Evolutionary conservation across 2,888 invertebrate genomes (phyloP).

Genomic region (Alviniconcha strummeri): DNA sequence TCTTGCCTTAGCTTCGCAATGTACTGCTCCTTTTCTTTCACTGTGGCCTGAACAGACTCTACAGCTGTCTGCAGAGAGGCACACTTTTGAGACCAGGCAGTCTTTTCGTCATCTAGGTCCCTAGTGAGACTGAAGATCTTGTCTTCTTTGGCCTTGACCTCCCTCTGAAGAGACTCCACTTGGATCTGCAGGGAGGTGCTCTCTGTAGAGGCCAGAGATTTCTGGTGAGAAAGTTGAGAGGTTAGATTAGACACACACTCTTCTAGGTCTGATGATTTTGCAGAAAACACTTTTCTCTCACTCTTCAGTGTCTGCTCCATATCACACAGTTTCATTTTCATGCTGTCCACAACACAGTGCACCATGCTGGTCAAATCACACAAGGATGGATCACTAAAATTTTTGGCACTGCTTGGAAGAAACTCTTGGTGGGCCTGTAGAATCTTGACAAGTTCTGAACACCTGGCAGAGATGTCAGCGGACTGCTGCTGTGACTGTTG

Average conservation of each 20-base stretch:
- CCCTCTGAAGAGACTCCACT: slow-evolving; percentile 35
- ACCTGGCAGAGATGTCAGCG: not conserved
- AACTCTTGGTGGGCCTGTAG: slow-evolving; percentile 5
- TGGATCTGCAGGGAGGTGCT: slow-evolving; percentile 14
- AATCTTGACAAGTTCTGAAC: slow-evolving; percentile 19
- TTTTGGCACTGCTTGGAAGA: not conserved
- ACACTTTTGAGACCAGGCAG: slow-evolving; percentile 13
- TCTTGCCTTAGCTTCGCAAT: slow-evolving; percentile 15
- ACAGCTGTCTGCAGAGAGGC: slow-evolving; percentile 20
- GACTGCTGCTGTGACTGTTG: slow-evolving; percentile 23
- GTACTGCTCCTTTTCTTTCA: slow-evolving; percentile 8
- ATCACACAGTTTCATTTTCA: slow-evolving; percentile 20
- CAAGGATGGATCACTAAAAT: not conserved
- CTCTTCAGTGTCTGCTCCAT: slow-evolving; percentile 18
- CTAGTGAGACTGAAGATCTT: slow-evolving; percentile 33
- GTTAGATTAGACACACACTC: slow-evolving; percentile 17
- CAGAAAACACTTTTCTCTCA: slow-evolving; percentile 23
- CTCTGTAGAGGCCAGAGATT: slow-evolving; percentile 5
- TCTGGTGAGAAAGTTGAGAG: slow-evolving; percentile 16
- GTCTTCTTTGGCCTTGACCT: slow-evolving; percentile 38
- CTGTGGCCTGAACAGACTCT: not conserved
- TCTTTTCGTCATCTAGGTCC: slow-evolving; percentile 32
- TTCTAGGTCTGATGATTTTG: not conserved
- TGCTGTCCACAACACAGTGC: slow-evolving; percentile 17
- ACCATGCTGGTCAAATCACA: slow-evolving; percentile 20